Evolutionary conservation across 2,888 invertebrate genomes (phyloP), one percentile per base, ranked within the genome.

Genomic region (Pristionchus maxplancki): DNA sequence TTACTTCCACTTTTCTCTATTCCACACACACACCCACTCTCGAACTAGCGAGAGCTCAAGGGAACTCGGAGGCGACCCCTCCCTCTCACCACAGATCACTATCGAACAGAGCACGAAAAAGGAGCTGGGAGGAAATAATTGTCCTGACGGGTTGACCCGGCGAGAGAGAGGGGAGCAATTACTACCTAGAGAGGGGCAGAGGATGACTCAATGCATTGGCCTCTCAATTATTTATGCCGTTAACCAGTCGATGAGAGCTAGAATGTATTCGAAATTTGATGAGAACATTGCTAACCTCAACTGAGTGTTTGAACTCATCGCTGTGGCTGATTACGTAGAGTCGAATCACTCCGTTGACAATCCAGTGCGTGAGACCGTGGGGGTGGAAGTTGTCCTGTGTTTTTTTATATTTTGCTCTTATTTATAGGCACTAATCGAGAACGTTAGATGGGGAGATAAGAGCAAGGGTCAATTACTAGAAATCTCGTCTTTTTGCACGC

Each of bases 341-440:
- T 24, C 90, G 89, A 81, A 92, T 83, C 6, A 88, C 88, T n/a
- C 90, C 90, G 48, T 90, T 89, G 37, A 88, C 83, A 0, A 89
- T 88, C 89, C 89, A 90, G 81, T 90, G 90, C 1, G 91, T 90
- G 17, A 92, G 82, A 74, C 92, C 92, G 83, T 92, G 92, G 3
- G 92, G 91, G 67, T 90, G 90, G 89, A 92, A 92, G 31, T 78
- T 78, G 24, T 83, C 40, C 90, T 90, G 58, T 31, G 89, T 37
- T 50, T 62, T 11, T 17, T 24, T 64, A 24, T 6, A 31, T 31
- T 31, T 64, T 64, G 24, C 6, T 50, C n/a, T 28, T 88, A 9
- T 31, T 34, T 67, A 15, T 50, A 2, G 11, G 11, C 2, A 13
- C 17, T n/a, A n/a, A n/a, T n/a, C n/a, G n/a, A 48, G 58, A 67